A percentile compares a stretch with the other conserved stretches of the same genome.
Evolutionary conservation across 2,113 vertebrate genomes (phyloP).

Genomic region (Rhodinocichla rosea): DNA sequence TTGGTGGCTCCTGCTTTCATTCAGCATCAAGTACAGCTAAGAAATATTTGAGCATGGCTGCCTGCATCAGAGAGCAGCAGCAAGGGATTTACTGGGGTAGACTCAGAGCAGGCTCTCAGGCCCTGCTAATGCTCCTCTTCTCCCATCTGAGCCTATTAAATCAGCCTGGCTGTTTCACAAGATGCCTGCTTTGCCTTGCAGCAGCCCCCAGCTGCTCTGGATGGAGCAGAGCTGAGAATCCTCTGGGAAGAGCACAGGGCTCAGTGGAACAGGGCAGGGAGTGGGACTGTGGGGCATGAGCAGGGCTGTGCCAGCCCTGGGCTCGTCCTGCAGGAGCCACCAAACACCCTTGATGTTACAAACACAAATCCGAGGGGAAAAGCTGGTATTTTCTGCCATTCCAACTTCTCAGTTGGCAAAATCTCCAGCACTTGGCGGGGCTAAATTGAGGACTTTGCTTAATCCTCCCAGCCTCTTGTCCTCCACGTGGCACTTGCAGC

Average conservation of each 20-base stretch:
- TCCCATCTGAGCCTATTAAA: conserved; percentile 2
- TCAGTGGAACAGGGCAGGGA: not conserved
- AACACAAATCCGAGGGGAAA: not conserved
- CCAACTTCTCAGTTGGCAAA: not conserved
- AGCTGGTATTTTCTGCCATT: not conserved
- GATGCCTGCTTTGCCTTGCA: not conserved
- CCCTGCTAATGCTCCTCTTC: not conserved
- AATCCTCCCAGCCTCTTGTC: not conserved
- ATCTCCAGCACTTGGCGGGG: accelerated
- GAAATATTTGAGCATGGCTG: not conserved
- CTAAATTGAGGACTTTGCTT: not conserved
- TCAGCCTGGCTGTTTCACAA: not conserved
- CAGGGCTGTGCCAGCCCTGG: not conserved
- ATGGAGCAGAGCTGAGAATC: not conserved
- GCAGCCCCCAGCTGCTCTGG: not conserved
- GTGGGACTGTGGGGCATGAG: not conserved
- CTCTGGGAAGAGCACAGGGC: not conserved
- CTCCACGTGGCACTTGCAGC: not conserved
- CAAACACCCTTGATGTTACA: not conserved
- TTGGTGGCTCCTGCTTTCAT: not conserved
- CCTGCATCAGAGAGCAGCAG: not conserved
- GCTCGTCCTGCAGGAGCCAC: not conserved
- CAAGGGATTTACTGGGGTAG: not conserved
- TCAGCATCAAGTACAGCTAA: not conserved
- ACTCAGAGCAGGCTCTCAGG: not conserved